Evolutionary conservation across 2,113 vertebrate species (phyloP).

Genomic region (Myrmecophaga tridactyla): DNA sequence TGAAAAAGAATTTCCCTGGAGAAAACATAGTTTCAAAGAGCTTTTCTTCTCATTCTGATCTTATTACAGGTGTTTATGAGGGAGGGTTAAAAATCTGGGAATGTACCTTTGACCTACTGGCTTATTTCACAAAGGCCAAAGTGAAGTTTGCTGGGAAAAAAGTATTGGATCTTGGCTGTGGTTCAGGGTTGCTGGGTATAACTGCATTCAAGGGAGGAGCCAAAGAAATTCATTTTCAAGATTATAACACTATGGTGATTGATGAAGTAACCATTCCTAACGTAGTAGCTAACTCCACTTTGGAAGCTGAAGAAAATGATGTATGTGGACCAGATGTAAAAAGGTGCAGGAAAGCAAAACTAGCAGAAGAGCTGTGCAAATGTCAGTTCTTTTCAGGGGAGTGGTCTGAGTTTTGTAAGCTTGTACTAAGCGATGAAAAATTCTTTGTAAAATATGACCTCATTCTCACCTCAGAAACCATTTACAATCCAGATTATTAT

Average conservation of each 20-base stretch:
- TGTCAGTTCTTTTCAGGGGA: slow-evolving; percentile 95
- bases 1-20: neutral
- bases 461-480: slow-evolving; percentile 96
- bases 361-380: slow-evolving; percentile 65
- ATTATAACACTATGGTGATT: slow-evolving; percentile 96
- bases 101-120: slow-evolving; percentile 94
- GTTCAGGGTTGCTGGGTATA: slow-evolving; percentile 93
- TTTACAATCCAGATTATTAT: slow-evolving; percentile 94
- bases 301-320: slow-evolving; percentile 41
- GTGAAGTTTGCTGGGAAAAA: slow-evolving; percentile 86
- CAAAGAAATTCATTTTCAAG: slow-evolving; percentile 92
- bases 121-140: slow-evolving; percentile 84
- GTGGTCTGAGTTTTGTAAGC: slow-evolving; percentile 89
- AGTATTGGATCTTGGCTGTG: slow-evolving; percentile 95
- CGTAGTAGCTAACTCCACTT: slow-evolving; percentile 85
- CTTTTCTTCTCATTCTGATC: slow-evolving; percentile 89
- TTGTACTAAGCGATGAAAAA: slow-evolving; percentile 81
- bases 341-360: slow-evolving; percentile 74
- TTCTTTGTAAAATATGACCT: slow-evolving; percentile 87
- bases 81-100: slow-evolving; percentile 98
- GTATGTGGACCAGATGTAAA: slow-evolving; percentile 58
- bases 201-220: slow-evolving; percentile 88
- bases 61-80: slow-evolving; percentile 95
- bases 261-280: slow-evolving; percentile 93
- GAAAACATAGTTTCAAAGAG: slow-evolving; percentile 88